Evolutionary conservation across 1,140 invertebrate species (phyloP).

Genomic region (Drosophila mojavensis): DNA sequence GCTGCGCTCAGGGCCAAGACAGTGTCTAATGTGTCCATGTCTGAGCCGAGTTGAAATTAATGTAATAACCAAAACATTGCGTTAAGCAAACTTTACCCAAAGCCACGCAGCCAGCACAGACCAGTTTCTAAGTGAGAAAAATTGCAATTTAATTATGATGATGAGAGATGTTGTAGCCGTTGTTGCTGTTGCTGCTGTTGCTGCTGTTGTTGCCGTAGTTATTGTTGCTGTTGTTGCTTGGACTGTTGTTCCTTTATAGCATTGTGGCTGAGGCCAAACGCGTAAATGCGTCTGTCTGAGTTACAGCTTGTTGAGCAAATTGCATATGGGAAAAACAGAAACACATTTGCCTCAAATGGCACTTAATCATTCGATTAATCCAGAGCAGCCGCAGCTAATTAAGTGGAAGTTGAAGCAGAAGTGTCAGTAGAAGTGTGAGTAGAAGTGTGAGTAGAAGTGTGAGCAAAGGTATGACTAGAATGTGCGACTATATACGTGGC

Average conservation of each 20-base stretch:
- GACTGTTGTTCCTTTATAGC: neutral
- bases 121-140: slow-evolving; percentile 65
- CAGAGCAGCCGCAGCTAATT: neutral
- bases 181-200: slow-evolving; percentile 23
- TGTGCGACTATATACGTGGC: too few species aligned
- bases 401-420: neutral
- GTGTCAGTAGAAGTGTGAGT: neutral
- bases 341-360: neutral
- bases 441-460: neutral
- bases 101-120: slow-evolving; percentile 49
- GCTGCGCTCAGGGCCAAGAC: slow-evolving; percentile 17
- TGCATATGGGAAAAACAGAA: neutral
- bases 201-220: neutral
- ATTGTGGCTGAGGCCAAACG: neutral
- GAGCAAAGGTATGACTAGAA: neutral
- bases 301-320: slow-evolving; percentile 11
- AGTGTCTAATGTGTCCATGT: slow-evolving; percentile 32
- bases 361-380: slow-evolving; percentile 5
- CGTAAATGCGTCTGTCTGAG: neutral
- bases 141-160: slow-evolving; percentile 76
- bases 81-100: slow-evolving; percentile 55
- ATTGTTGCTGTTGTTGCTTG: neutral
- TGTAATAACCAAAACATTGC: slow-evolving; percentile 60
- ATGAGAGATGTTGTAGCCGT: slow-evolving; percentile 37
- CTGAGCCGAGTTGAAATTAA: slow-evolving; percentile 59